A percentile compares a stretch with the other conserved stretches of the same genome.
phyloP scores from a whole-genome alignment of 2,797 vertebrate species.

The Catostomus latipinnis region DNA sequence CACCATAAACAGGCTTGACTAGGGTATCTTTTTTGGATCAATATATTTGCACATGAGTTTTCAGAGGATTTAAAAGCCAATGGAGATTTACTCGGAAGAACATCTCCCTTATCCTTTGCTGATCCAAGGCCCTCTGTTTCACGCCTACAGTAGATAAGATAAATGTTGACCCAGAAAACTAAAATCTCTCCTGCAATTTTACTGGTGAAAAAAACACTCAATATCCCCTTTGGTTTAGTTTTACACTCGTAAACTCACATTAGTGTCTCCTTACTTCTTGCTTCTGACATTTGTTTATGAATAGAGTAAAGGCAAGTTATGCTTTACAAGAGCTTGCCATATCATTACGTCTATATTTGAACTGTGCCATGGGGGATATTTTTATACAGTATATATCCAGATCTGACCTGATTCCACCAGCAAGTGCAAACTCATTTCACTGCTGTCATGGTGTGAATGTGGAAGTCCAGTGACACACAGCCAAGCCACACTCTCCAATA shows the following conservation, averaged over 20 bases:
- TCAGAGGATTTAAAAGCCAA: slow-evolving; percentile 47
- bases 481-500: slow-evolving; percentile 34
- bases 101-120: slow-evolving; percentile 66
- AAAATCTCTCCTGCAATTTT: slow-evolving; percentile 40
- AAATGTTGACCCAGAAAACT: slow-evolving; percentile 62
- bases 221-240: slow-evolving; percentile 58
- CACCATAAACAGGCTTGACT: slow-evolving; percentile 71
- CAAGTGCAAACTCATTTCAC: slow-evolving; percentile 57
- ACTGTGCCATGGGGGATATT: slow-evolving; percentile 55
- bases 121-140: slow-evolving; percentile 68
- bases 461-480: slow-evolving; percentile 49
- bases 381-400: slow-evolving; percentile 45
- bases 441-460: slow-evolving; percentile 53
- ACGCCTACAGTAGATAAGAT: slow-evolving; percentile 62
- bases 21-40: slow-evolving; percentile 54
- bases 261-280: slow-evolving; percentile 25
- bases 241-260: slow-evolving; percentile 25
- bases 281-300: slow-evolving; percentile 13
- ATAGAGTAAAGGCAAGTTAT: neutral
- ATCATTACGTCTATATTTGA: slow-evolving; percentile 35
- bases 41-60: slow-evolving; percentile 22
- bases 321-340: neutral
- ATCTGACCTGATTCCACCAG: slow-evolving; percentile 63
- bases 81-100: slow-evolving; percentile 64
- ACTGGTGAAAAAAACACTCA: slow-evolving; percentile 48